These are phyloP conservation scores for Crossocerus cetratus DNA, from an alignment of 2,888 invertebrate species.

Conservation along the genomic window DNA sequence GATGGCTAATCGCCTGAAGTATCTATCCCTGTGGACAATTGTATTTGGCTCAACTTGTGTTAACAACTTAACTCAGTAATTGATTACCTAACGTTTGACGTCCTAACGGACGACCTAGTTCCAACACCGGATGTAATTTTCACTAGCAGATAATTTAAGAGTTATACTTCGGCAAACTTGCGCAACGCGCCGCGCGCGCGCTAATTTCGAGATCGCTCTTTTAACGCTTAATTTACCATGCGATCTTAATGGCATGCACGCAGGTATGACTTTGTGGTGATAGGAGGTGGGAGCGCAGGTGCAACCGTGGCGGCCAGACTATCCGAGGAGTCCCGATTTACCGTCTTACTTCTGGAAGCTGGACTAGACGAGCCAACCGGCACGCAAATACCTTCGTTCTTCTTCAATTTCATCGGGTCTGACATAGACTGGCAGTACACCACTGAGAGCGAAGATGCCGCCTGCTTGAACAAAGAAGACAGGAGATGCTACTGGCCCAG, in stretches of 20 bases:
- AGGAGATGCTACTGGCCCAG: constrained; percentile 90
- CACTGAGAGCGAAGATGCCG: constrained; percentile 89
- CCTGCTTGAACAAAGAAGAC: constrained; percentile 86
- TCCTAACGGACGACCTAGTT: too few species aligned
- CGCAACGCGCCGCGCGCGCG: too few species aligned
- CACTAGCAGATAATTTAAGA: too few species aligned
- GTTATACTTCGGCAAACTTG: too few species aligned
- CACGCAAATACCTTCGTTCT: constrained; percentile 93
- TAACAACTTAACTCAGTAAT: too few species aligned
- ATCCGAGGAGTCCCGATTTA: constrained; percentile 86
- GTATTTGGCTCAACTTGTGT: too few species aligned
- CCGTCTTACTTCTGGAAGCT: constrained; percentile 86
- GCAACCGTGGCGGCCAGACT: constrained; percentile 85
- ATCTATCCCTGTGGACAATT: too few species aligned
- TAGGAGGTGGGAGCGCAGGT: constrained; percentile 86
- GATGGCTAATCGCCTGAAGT: too few species aligned
- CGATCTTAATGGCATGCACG: background rate
- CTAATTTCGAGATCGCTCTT: background rate
- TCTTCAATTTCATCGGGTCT: constrained; percentile 90
- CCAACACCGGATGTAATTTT: too few species aligned
- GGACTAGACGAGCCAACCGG: constrained; percentile 92
- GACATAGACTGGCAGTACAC: constrained; percentile 93
- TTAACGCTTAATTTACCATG: background rate
- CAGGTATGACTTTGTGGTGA: constrained; percentile 86
- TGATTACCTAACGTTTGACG: too few species aligned